Percentiles rank a stretch among this genome's conserved stretches.
Evolutionary conservation across 1,140 invertebrate species (phyloP).

Genomic region (Telenomus remus): DNA sequence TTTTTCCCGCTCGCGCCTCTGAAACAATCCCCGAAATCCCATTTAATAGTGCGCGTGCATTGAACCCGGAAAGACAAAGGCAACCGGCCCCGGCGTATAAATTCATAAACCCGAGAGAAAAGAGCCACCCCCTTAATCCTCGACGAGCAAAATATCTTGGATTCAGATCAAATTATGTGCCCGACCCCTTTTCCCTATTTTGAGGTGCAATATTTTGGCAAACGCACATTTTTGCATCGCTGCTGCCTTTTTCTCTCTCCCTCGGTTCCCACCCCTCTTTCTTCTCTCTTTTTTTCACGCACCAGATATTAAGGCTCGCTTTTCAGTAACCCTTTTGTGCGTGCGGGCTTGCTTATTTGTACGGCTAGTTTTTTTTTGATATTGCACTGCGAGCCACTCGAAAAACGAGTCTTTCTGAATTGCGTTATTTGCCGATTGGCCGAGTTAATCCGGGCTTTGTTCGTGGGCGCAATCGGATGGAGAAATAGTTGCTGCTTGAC

Average conservation of each 20-base stretch:
- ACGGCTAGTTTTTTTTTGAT: constrained; percentile 36
- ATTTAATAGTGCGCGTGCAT: constrained; percentile 47
- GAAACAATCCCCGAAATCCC: constrained; percentile 51
- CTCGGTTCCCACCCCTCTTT: background rate
- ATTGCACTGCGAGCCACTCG: constrained; percentile 27
- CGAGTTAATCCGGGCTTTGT: constrained; percentile 44
- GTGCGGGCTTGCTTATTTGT: constrained; percentile 35
- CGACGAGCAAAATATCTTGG: constrained; percentile 27
- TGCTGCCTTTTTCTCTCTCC: background rate
- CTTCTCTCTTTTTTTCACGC: too few relatives aligned
- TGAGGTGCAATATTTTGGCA: too few relatives aligned
- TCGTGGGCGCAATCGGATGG: constrained; percentile 29
- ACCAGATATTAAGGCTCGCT: constrained; percentile 6
- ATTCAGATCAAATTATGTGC: constrained; percentile 28
- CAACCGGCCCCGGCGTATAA: constrained; percentile 22
- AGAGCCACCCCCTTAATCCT: constrained; percentile 11
- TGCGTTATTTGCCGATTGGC: constrained; percentile 46
- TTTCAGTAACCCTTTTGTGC: constrained; percentile 35
- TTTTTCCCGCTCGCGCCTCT: constrained; percentile 37
- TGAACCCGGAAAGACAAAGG: constrained; percentile 49
- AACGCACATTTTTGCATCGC: too few relatives aligned
- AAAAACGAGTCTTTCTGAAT: constrained; percentile 23
- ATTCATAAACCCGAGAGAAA: constrained; percentile 43
- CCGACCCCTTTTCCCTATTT: background rate
- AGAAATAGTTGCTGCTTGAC: constrained; percentile 33